Evolutionary conservation across 2,113 vertebrate species (phyloP).

Genomic region (Gavialis gangeticus): DNA sequence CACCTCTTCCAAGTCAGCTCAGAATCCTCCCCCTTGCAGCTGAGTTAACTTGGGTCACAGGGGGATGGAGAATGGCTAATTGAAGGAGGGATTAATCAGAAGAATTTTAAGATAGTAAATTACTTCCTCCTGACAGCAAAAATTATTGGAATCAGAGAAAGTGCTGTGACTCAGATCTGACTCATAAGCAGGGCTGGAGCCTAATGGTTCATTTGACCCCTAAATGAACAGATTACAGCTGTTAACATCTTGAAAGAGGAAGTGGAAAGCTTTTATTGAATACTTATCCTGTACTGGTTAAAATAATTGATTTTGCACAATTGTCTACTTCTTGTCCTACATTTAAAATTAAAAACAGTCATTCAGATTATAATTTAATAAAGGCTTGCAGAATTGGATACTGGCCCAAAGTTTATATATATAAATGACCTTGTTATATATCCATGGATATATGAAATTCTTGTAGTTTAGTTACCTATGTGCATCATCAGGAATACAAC

Average conservation of each 20-base stretch:
- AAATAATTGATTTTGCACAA: not conserved
- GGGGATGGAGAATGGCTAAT: not conserved
- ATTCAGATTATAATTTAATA: not conserved
- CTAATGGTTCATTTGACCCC: not conserved
- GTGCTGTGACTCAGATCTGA: not conserved
- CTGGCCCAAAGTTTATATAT: not conserved
- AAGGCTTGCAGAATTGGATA: not conserved
- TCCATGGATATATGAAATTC: not conserved
- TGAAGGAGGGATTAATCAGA: conserved; percentile 5
- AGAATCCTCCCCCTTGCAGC: not conserved
- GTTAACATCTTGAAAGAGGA: not conserved
- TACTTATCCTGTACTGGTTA: not conserved
- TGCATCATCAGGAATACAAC: not conserved
- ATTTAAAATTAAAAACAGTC: not conserved
- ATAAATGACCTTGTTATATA: not conserved
- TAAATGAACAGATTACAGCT: not conserved
- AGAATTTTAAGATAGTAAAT: not conserved
- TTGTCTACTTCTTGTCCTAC: not conserved
- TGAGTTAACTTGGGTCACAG: not conserved
- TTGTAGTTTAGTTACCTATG: not conserved
- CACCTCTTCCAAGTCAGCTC: not conserved
- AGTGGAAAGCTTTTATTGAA: not conserved
- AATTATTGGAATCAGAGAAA: conserved; percentile 2
- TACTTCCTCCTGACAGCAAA: not conserved
- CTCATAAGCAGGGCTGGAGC: not conserved